Conservation (phyloP, 2,888 invertebrate genomes). For the Hyppa rectilinea region DNA sequence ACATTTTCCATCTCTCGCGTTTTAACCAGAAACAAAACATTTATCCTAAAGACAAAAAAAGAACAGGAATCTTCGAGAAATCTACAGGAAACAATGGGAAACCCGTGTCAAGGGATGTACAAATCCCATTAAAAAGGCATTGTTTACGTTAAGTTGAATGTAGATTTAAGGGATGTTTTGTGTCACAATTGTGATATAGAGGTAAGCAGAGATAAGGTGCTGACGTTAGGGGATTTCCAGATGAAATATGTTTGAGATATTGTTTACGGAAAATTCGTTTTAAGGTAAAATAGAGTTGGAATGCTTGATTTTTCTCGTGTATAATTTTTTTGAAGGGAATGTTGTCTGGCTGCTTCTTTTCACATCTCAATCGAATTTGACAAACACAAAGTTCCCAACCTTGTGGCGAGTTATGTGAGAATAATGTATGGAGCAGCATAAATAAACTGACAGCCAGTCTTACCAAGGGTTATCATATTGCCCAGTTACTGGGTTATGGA, state of each 20-base stretch:
- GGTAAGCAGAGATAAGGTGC: slow-evolving; percentile 8
- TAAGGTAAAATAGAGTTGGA: background rate
- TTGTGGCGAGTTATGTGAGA: no score
- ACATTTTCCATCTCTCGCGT: background rate
- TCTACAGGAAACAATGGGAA: background rate
- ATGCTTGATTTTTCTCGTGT: no score
- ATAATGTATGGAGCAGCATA: no score
- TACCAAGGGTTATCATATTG: no score
- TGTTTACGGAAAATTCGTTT: background rate
- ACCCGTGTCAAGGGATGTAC: slow-evolving; percentile 15
- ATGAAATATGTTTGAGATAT: slow-evolving; percentile 15
- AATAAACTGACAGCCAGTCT: no score
- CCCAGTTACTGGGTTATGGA: no score
- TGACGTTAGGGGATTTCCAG: background rate
- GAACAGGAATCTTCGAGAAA: background rate
- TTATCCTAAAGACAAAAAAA: background rate
- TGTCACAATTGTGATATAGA: slow-evolving; percentile 21
- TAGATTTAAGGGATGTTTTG: slow-evolving; percentile 12
- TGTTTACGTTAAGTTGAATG: slow-evolving; percentile 40
- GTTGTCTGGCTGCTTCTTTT: no score
- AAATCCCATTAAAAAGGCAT: slow-evolving; percentile 36
- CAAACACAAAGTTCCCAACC: no score
- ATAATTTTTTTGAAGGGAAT: background rate
- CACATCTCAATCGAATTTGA: no score
- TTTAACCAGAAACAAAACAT: slow-evolving; percentile 1